Conservation (phyloP, 2,888 invertebrate species). For the Gasteruption jaculator region DNA sequence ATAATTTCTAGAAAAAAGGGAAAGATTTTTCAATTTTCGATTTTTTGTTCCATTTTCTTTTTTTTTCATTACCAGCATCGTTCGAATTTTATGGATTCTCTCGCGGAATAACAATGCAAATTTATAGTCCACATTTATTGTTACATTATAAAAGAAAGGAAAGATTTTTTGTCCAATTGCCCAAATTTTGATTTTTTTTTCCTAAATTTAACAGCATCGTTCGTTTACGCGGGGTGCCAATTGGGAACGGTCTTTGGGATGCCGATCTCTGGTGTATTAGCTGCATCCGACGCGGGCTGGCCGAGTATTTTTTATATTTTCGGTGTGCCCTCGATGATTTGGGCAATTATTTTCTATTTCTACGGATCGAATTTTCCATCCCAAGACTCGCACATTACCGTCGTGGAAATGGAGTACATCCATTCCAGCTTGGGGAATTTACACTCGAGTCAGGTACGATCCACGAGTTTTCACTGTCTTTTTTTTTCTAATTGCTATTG, state of each 20-base stretch:
- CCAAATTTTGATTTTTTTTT: no score
- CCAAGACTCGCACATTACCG: slow-evolving; percentile 56
- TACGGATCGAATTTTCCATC: slow-evolving; percentile 59
- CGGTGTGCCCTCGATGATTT: slow-evolving; percentile 55
- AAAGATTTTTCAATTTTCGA: background rate
- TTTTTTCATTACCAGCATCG: no score
- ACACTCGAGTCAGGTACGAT: no score
- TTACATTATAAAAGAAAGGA: no score
- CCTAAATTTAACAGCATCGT: slow-evolving; percentile 26
- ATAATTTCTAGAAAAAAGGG: background rate
- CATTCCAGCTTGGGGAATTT: slow-evolving; percentile 58
- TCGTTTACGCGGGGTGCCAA: slow-evolving; percentile 56
- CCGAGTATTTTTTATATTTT: slow-evolving; percentile 63
- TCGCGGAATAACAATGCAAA: no score
- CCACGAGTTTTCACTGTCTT: no score
- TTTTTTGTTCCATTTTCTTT: no score
- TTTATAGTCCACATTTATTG: no score
- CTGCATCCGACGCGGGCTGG: slow-evolving; percentile 61
- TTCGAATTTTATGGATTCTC: no score
- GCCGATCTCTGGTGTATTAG: slow-evolving; percentile 60
- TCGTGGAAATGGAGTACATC: slow-evolving; percentile 58
- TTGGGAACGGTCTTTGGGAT: slow-evolving; percentile 64
- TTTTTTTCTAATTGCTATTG: no score
- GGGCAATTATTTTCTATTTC: slow-evolving; percentile 56
- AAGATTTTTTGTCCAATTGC: no score